A percentile compares a stretch with the other conserved stretches of the same genome.
phyloP scores from a whole-genome alignment of 2,888 invertebrate species.

The Digitonthophagus gazella region DNA sequence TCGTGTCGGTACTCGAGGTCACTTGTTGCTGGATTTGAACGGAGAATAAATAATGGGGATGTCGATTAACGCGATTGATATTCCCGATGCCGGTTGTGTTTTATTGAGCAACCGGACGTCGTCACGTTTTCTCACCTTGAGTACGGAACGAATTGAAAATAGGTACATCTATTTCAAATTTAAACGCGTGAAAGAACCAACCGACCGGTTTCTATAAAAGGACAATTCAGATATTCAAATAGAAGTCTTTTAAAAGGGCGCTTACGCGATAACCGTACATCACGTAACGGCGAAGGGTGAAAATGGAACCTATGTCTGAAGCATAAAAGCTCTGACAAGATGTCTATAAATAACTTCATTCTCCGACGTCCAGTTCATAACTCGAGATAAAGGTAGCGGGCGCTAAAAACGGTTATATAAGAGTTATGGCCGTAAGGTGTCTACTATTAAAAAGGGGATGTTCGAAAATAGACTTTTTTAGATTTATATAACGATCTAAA shows the following conservation, averaged over 20 bases:
- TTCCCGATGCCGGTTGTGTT: no score
- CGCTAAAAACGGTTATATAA: neutral
- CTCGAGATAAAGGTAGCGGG: neutral
- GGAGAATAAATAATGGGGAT: conserved; percentile 9
- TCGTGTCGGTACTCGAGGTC: neutral
- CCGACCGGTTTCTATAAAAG: no score
- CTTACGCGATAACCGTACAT: neutral
- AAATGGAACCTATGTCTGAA: neutral
- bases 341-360: neutral
- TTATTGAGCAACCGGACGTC: no score
- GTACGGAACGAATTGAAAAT: no score
- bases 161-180: no score
- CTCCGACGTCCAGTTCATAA: neutral
- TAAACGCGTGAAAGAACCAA: no score
- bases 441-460: neutral
- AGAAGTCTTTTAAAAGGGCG: no score
- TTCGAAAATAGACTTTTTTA: neutral
- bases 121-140: no score
- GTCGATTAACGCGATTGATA: conserved; percentile 13
- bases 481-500: neutral
- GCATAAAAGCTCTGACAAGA: neutral
- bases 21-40: conserved; percentile 10
- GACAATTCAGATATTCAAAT: no score
- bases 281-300: neutral
- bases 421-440: neutral